phyloP scores from a whole-genome alignment of 1,140 invertebrate genomes.

The Bathynomus jamesi region DNA sequence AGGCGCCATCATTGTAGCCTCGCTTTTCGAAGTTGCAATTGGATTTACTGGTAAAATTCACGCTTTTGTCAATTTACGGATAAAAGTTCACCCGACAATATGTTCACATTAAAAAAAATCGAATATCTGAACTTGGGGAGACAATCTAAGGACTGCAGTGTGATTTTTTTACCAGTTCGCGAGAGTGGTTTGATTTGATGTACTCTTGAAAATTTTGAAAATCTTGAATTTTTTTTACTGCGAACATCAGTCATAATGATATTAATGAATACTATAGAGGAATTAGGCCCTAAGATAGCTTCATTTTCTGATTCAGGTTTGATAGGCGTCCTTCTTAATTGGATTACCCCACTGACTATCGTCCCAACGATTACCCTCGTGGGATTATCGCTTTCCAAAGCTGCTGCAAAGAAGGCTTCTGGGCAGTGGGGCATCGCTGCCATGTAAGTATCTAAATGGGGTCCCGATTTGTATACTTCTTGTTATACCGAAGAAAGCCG shows the following conservation, averaged over 20 bases:
- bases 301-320: slow-evolving; percentile 29
- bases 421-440: slow-evolving; percentile 45
- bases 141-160: too few species aligned
- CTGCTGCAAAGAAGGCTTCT: slow-evolving; percentile 41
- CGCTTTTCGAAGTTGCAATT: slow-evolving; percentile 65
- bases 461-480: neutral
- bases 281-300: too few species aligned
- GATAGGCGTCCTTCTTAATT: slow-evolving; percentile 37
- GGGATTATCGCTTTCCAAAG: slow-evolving; percentile 44
- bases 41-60: slow-evolving; percentile 51
- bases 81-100: too few species aligned
- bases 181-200: too few species aligned
- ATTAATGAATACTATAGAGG: too few species aligned
- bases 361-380: slow-evolving; percentile 46
- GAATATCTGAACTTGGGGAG: too few species aligned
- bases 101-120: too few species aligned
- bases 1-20: slow-evolving; percentile 73
- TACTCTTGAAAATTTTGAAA: too few species aligned
- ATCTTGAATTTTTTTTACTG: too few species aligned
- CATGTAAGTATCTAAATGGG: slow-evolving; percentile 39
- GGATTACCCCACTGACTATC: slow-evolving; percentile 47
- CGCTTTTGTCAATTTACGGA: too few species aligned
- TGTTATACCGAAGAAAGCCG: neutral
- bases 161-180: too few species aligned
- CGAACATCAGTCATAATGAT: too few species aligned